Base-by-base conservation (phyloP, 2,113 vertebrate genomes). In the Brachypodius melanocephalos region DNA sequence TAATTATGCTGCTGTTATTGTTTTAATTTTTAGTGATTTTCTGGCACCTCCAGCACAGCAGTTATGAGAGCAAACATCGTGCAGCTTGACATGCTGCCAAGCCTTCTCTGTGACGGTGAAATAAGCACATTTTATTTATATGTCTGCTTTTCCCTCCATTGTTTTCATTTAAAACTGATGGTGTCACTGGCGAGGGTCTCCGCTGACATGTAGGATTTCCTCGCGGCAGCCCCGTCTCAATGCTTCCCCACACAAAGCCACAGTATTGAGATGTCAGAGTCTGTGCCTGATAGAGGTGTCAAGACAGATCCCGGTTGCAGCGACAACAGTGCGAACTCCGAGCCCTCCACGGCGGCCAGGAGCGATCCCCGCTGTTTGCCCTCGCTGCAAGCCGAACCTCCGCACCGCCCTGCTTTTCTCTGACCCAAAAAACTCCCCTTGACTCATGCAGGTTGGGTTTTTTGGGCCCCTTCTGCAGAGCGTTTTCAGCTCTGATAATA, bases 261-360 rank as follows among this genome's bases (percentile, higher is more conserved):
- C 61, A 25, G 71, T 96, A 96, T 95, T 96, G 94, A 97, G 96
- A 96, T 94, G 94, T 95, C 95, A 96, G 85, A 83, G 81, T 12
- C 90, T 32, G 55, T 6, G 94, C 78, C 75, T 91, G 94, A 96
- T 96, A 85, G 91, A 96, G 93, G 96, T 91, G 79, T 97, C 95
- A 94, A 85, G 93, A 74, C 59, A 66, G 94, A 91, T 54, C 65
- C 29, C 2, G 6, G 40, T 7, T 25, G 16, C 72, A 19, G 88
- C 51, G 17, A 90, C 94, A 74, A 9, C 34, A 74, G 76, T 3
- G 4, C 10, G 4, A 68, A 17, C 69, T 32, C 34, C 2, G 1
- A 94, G 81, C 78, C 45, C 31, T 61, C 38, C 59, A 1, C 16
- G 0, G 79, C 4, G 6, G 55, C 54, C 21, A 3, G 28, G 11